These are phyloP conservation scores for Thereva nobilitata DNA, from an alignment of 2,888 invertebrate species.

Conservation along the genomic window DNA sequence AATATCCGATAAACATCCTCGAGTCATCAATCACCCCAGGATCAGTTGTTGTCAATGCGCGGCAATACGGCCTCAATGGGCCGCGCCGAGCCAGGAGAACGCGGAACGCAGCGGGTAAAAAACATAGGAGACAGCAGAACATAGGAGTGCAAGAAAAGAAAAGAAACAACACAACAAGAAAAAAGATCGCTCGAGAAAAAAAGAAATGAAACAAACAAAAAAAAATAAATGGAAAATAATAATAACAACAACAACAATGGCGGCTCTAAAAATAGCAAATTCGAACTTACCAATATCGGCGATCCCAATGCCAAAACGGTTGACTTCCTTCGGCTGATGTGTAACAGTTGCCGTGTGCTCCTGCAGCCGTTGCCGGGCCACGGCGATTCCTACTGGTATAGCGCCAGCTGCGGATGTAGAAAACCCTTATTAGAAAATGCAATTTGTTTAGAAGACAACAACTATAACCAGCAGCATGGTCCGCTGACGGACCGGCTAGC, in stretches of 20 bases:
- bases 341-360: conserved; percentile 46
- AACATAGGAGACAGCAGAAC: too few species aligned
- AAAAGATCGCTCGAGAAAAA: conserved; percentile 20
- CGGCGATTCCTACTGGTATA: conserved; percentile 84
- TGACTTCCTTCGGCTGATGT: conserved; percentile 54
- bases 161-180: conserved; percentile 34
- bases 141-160: conserved; percentile 6
- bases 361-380: conserved; percentile 75
- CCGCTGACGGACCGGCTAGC: too few species aligned
- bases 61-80: not conserved
- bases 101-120: too few species aligned
- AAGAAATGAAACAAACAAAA: conserved; percentile 18
- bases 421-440: not conserved
- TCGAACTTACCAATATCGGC: conserved; percentile 55
- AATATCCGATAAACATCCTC: not conserved
- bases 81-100: too few species aligned
- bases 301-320: conserved; percentile 57
- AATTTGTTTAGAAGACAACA: too few species aligned
- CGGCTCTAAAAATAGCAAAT: conserved; percentile 49
- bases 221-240: conserved; percentile 16
- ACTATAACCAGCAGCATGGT: too few species aligned
- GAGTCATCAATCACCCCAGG: not conserved
- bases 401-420: conserved; percentile 57
- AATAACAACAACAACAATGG: conserved; percentile 55
- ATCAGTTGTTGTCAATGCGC: not conserved